These are phyloP conservation scores for Genyomyrus donnyi DNA, from an alignment of 2,113 vertebrate genomes.

Conservation along the genomic window DNA sequence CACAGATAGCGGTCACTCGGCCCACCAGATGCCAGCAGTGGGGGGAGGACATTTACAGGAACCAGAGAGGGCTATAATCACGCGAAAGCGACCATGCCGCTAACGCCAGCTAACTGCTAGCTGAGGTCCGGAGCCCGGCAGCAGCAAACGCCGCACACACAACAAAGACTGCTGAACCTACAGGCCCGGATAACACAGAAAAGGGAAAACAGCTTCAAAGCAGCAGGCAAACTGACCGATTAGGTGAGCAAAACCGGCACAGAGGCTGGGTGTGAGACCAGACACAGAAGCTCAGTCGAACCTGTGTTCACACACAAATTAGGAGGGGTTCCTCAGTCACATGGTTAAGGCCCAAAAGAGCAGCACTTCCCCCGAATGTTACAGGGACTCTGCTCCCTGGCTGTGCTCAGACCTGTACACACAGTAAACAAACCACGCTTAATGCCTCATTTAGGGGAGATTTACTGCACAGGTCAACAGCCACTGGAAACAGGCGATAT, in stretches of 20 bases:
- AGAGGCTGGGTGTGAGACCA: not conserved
- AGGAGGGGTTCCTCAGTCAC: not conserved
- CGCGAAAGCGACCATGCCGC: not conserved
- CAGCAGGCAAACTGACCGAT: not conserved
- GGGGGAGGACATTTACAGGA: not conserved
- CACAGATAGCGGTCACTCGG: not conserved
- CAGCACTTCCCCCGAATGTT: not conserved
- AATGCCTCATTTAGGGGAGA: conserved; percentile 43
- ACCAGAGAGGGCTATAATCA: not conserved
- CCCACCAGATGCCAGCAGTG: not conserved
- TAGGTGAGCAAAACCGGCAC: not conserved
- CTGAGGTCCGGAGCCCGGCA: not conserved
- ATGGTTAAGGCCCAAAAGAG: not conserved
- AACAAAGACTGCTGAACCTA: not conserved
- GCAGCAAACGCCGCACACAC: not conserved
- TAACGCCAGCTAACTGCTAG: not conserved
- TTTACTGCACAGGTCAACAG: conserved; percentile 61
- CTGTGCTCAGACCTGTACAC: not conserved
- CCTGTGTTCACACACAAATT: not conserved
- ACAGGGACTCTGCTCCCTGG: not conserved
- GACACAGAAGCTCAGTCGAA: not conserved
- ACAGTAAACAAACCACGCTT: not conserved
- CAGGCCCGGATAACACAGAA: not conserved
- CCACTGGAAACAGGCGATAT: conserved; percentile 64
- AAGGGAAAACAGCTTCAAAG: not conserved